Evolutionary conservation across 2,888 invertebrate genomes (phyloP), one percentile per base, ranked within the genome.

Genomic region (Meiosimyza platycephala): DNA sequence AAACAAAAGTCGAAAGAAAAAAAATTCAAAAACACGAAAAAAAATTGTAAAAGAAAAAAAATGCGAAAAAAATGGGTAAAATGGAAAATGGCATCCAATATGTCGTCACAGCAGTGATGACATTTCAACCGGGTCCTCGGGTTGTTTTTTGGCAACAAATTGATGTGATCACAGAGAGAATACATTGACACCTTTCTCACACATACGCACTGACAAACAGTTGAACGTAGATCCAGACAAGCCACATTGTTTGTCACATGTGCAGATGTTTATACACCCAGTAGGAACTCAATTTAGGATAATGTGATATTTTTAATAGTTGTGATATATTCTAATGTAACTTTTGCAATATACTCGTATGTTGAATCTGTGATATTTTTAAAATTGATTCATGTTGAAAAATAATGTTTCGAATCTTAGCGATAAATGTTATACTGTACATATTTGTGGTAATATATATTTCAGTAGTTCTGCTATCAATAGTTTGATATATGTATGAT

Each of bases 81-180:
- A 68, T n/a, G 11, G 48, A 22, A 70, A 70, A 70, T 70, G 82
- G 80, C 78, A 82, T 82, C 81, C 82, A 82, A 82, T 80, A 82
- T 82, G 83, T 82, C 80, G 81, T 81, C 80, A 80, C 81, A 77
- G 78, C 79, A 79, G 78, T 82, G 82, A 83, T 83, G 82, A 82
- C 82, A 82, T 82, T 82, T 81, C 81, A 82, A 81, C 81, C 33
- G 60, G 40, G 40, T 40, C 40, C 40, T 40, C 40, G 40, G 40
- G 40, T 40, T 40, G 40, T 40, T 40, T 40, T 40, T 40, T 40
- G 40, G 40, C 40, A 40, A 40, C 40, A 40, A 83, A 82, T 82
- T 82, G 83, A 83, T 82, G 83, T 82, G 81, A 82, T 81, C 80
- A 80, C 81, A 76, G 80, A 59, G 68, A 65, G 67, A 62, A 71